A percentile compares a stretch with the other conserved stretches of the same genome.
phyloP scores from a whole-genome alignment of 2,888 invertebrate species.

The Oscheius onirici region DNA sequence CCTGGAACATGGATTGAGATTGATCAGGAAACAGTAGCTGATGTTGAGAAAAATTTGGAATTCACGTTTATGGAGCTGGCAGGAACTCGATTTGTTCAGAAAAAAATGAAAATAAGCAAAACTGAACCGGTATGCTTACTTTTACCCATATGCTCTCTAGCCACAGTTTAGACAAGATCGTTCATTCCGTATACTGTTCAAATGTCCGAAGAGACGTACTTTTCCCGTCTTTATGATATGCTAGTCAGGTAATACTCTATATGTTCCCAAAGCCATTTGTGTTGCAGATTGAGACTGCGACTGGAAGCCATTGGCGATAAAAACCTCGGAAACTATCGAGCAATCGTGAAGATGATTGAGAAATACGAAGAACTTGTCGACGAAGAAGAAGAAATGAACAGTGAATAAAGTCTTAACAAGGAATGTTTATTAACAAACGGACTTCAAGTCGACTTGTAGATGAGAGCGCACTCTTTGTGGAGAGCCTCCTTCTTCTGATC shows the following conservation, averaged over 20 bases:
- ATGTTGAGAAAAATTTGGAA: background rate
- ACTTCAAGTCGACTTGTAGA: background rate
- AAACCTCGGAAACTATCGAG: background rate
- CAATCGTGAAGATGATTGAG: background rate
- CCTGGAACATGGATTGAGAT: slow-evolving; percentile 3
- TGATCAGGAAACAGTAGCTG: background rate
- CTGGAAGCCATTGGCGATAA: background rate
- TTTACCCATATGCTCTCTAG: background rate
- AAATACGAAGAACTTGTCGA: background rate
- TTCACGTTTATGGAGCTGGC: background rate
- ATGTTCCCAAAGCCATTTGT: too few species aligned
- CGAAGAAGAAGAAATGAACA: background rate
- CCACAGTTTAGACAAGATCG: background rate
- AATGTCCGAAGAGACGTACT: background rate
- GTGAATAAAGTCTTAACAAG: background rate
- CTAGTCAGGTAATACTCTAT: background rate
- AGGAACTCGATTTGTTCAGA: background rate
- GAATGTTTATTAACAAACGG: background rate
- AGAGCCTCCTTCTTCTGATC: background rate
- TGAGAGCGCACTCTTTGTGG: background rate
- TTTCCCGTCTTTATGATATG: slow-evolving; percentile 17
- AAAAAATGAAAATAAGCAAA: background rate
- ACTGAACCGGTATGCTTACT: slow-evolving; percentile 6
- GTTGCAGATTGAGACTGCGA: background rate
- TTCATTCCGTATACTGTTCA: background rate